phyloP scores from a whole-genome alignment of 2,888 invertebrate genomes.

The Xylophagus ater region DNA sequence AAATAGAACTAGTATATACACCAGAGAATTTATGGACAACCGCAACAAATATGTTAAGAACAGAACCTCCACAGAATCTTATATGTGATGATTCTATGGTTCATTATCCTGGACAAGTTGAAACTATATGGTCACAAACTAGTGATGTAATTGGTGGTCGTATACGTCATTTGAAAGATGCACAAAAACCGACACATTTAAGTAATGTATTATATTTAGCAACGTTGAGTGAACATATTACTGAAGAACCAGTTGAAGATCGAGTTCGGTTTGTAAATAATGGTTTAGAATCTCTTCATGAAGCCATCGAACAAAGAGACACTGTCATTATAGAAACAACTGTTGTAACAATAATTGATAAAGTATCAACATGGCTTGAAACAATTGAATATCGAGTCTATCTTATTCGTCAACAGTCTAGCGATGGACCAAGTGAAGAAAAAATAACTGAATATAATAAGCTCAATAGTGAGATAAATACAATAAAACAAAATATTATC shows the following conservation, averaged over 20 bases:
- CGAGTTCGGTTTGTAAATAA: constrained; percentile 48
- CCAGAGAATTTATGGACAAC: constrained; percentile 27
- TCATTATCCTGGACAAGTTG: constrained; percentile 19
- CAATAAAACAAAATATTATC: constrained; percentile 56
- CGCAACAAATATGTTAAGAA: constrained; percentile 17
- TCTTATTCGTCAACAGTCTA: constrained; percentile 45
- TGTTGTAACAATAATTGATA: constrained; percentile 64
- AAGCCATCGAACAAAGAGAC: constrained; percentile 49
- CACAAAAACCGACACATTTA: constrained; percentile 44
- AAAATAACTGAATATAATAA: constrained; percentile 49
- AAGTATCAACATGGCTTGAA: constrained; percentile 73
- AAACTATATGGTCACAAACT: constrained; percentile 43
- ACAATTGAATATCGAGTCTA: constrained; percentile 72
- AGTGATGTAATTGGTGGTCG: constrained; percentile 44
- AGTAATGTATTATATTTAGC: constrained; percentile 52
- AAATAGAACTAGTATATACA: constrained; percentile 24
- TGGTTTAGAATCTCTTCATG: constrained; percentile 26
- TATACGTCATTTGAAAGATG: constrained; percentile 45
- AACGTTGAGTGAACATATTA: constrained; percentile 45
- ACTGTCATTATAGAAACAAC: constrained; percentile 52
- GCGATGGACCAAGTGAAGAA: constrained; percentile 48
- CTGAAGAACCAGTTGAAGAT: constrained; percentile 45
- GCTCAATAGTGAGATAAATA: constrained; percentile 52
- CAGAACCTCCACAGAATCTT: constrained; percentile 11
- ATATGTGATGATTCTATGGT: constrained; percentile 10